Base-by-base conservation (phyloP, 2,888 invertebrate species). In the Phaedon cochleariae region DNA sequence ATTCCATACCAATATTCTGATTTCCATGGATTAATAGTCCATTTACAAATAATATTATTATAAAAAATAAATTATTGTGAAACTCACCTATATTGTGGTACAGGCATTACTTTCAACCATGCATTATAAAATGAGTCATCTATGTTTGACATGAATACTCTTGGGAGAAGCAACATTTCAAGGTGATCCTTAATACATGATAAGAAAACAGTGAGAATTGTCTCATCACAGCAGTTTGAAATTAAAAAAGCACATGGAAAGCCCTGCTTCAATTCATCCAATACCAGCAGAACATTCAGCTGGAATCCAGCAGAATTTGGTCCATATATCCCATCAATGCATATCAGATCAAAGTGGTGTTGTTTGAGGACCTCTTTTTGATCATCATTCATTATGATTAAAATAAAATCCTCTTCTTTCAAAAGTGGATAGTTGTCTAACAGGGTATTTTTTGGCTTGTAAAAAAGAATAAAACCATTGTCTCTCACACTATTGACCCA, bases 321-420 rank as follows among this genome's bases (percentile, higher is more conserved):
- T 9, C 37, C 37, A 58, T 74, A 72, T 2, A 74, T 77, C 29
- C 69, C 68, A 51, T 79, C 78, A 15, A 78, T 52, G 65, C 51
- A 51, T 0, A 51, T 15, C 15, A 22, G 22, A 12, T 51, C 26
- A 22, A 26, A 26, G 2, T 29, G 26, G n/a, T 26, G 29, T 26
- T 51, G 22, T 26, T 17, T 21, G n/a, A 51, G 26, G 9, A 22
- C 17, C 7, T 51, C 51, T 29, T 51, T 51, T 17, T 51, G 51
- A 3, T 17, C 51, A 9, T 51, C 26, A 15, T 22, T 51, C 51
- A 51, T 51, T 21, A 51, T 10, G 21, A 51, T 22, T 15, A 51
- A 3, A n/a, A 51, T 29, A n/a, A 51, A 51, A 17, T 51, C 51
- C 5, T 51, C 51, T 12, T 6, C 51, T 51, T 26, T 51, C 51